Evolutionary conservation across 2,888 invertebrate genomes (phyloP).

Genomic region (Spilarctia lutea): DNA sequence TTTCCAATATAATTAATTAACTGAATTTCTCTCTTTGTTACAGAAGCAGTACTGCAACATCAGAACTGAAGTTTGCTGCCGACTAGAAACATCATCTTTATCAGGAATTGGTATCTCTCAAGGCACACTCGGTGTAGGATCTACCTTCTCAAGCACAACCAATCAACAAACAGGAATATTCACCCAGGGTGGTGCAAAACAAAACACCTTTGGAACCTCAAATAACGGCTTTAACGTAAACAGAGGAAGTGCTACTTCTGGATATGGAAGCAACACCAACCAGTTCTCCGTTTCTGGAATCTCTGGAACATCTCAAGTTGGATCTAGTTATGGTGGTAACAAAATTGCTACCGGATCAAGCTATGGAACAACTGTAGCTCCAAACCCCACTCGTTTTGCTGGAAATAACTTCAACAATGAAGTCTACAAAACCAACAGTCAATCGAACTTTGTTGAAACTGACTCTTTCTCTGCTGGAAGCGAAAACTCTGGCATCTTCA

Average conservation of each 20-base stretch:
- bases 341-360: slow-evolving; percentile 36
- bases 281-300: slow-evolving; percentile 29
- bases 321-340: slow-evolving; percentile 29
- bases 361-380: slow-evolving; percentile 55
- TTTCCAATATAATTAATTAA: background rate
- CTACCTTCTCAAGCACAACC: slow-evolving; percentile 62
- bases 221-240: slow-evolving; percentile 31
- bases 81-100: slow-evolving; percentile 68
- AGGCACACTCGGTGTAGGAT: slow-evolving; percentile 66
- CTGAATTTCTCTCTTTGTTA: slow-evolving; percentile 55
- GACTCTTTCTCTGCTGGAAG: slow-evolving; percentile 77
- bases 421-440: slow-evolving; percentile 67
- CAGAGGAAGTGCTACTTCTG: slow-evolving; percentile 24
- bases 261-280: slow-evolving; percentile 34
- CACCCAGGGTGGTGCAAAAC: slow-evolving; percentile 48
- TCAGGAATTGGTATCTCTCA: slow-evolving; percentile 63
- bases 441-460: slow-evolving; percentile 74
- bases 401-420: slow-evolving; percentile 59
- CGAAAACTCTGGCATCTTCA: slow-evolving; percentile 65
- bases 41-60: slow-evolving; percentile 83
- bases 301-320: slow-evolving; percentile 30
- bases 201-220: slow-evolving; percentile 28
- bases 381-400: slow-evolving; percentile 57
- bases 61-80: slow-evolving; percentile 81
- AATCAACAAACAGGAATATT: slow-evolving; percentile 65